Percentiles rank a stretch among this genome's conserved stretches.
Evolutionary conservation across 2,888 invertebrate species (phyloP).

Genomic region (Globia sparganii): DNA sequence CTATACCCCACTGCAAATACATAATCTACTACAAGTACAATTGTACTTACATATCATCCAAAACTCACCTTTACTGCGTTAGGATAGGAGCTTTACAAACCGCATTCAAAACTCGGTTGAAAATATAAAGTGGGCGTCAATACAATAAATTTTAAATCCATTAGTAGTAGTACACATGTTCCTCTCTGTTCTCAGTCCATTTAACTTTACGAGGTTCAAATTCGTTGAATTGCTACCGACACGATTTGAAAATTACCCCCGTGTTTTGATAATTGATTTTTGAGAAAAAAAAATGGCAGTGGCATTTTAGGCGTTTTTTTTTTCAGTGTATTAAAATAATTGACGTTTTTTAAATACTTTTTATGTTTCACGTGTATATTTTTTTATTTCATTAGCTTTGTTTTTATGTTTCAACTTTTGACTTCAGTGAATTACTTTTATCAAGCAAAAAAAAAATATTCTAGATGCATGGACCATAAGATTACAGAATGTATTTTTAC

Average conservation of each 20-base stretch:
- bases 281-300: constrained; percentile 13
- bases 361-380: neutral
- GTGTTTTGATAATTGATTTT: constrained; percentile 62
- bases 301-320: constrained; percentile 2
- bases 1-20: constrained; percentile 49
- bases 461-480: no score
- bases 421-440: neutral
- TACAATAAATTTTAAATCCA: constrained; percentile 90
- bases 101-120: constrained; percentile 16
- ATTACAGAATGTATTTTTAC: neutral
- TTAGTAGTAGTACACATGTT: constrained; percentile 89
- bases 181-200: constrained; percentile 85
- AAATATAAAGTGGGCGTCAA: constrained; percentile 82
- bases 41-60: accelerated
- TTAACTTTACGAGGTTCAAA: constrained; percentile 90
- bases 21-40: constrained; percentile 32
- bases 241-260: constrained; percentile 75
- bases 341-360: neutral
- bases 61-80: constrained; percentile 27
- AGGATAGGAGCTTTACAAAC: constrained; percentile 38
- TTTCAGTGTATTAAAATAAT: neutral
- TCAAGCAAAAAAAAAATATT: neutral
- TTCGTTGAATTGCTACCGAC: constrained; percentile 86
- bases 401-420: no score
- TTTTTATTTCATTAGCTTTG: neutral